Conservation (phyloP, 1,140 invertebrate species). For the Delia radicum region DNA sequence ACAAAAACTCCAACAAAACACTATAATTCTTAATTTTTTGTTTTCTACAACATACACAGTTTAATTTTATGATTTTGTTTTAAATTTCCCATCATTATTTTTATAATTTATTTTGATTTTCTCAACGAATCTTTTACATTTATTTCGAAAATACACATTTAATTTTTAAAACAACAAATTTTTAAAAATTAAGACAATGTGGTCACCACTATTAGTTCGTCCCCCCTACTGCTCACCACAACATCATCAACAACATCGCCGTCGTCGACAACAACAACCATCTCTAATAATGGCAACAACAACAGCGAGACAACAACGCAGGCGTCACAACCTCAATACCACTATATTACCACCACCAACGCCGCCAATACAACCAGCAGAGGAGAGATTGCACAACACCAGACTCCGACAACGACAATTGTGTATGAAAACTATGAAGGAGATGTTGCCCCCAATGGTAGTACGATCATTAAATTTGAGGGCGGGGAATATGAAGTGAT, state of each 20-base stretch:
- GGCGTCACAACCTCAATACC: constrained; percentile 33
- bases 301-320: constrained; percentile 31
- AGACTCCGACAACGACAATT: constrained; percentile 43
- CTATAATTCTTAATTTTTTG: too few species aligned
- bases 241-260: constrained; percentile 26
- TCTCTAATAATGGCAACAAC: constrained; percentile 26
- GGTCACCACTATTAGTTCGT: constrained; percentile 57
- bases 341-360: constrained; percentile 50
- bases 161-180: constrained; percentile 30
- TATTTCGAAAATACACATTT: constrained; percentile 29
- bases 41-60: not conserved
- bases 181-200: constrained; percentile 51
- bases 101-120: not conserved
- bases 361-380: constrained; percentile 45
- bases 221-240: constrained; percentile 50
- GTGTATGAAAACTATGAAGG: constrained; percentile 52
- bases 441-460: constrained; percentile 39
- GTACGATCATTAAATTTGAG: constrained; percentile 51
- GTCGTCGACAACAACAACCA: constrained; percentile 29
- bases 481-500: constrained; percentile 31
- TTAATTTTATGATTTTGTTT: not conserved
- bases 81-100: not conserved
- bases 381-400: constrained; percentile 25
- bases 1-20: too few species aligned
- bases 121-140: constrained; percentile 22